Conservation (phyloP, 2,797 vertebrate genomes). For the Myotis planiceps region DNA sequence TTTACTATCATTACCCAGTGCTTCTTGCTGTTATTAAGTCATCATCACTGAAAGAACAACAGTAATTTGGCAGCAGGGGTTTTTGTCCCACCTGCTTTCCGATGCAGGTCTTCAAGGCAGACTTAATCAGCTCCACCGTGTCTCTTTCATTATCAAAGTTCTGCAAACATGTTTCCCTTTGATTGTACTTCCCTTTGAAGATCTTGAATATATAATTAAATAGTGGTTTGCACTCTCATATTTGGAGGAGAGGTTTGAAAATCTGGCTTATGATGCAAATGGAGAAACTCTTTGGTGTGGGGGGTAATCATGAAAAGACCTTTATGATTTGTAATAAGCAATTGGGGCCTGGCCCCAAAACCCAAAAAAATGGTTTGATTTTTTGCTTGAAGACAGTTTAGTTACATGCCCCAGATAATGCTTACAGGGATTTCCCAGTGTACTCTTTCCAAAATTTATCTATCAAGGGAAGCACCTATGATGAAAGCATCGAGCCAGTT, state of each 20-base stretch:
- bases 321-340: neutral
- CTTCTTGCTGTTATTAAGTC: conserved; percentile 54
- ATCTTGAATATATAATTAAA: conserved; percentile 1
- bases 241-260: neutral
- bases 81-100: neutral
- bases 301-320: neutral
- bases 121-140: neutral
- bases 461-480: neutral
- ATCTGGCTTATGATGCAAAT: neutral
- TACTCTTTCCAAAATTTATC: neutral
- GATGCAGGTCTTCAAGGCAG: accelerated
- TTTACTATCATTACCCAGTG: conserved; percentile 18
- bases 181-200: conserved; percentile 6
- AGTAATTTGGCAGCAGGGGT: neutral
- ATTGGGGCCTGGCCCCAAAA: neutral
- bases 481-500: neutral
- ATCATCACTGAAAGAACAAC: conserved; percentile 34
- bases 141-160: neutral
- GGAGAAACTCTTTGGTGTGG: neutral
- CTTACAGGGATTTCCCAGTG: neutral
- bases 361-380: neutral
- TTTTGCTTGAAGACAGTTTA: neutral
- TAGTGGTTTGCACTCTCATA: neutral
- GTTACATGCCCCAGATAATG: neutral
- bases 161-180: neutral